Evolutionary conservation across 1,140 invertebrate genomes (phyloP), one percentile per base, ranked within the genome.

Genomic region (Dreissena rostriformis): DNA sequence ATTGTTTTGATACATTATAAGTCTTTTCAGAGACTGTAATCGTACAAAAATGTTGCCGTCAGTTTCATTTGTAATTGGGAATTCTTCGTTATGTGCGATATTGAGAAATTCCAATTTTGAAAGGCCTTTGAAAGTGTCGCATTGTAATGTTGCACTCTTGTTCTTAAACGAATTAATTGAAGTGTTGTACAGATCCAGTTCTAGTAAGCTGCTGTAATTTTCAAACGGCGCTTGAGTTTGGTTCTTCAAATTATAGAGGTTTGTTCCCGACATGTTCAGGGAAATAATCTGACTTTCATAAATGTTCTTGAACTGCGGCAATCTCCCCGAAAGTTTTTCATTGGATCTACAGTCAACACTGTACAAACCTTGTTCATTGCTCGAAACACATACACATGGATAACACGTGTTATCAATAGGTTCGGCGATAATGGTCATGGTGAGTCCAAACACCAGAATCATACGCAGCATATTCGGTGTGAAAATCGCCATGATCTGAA

Each of bases 1-100:
- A 4, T 55, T 74, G 6, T 24, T 82, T 49, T 53, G 68, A 67
- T 74, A 82, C 63, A 82, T 82, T 28, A 22, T 39, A 24, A 82
- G 29, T 17, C 55, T 39, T 26, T 65, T 11, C 15, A 82, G 39
- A 19, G 57, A 74, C 8, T 6, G 7, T 4, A 74, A 26, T 51
- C n/a, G 10, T 15, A 4, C 2, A 55, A 72, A 82, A 15, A 74
- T 11, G 24, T 52, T 19, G 15, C 22, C n/a, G 0, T 22, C 53
- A 10, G 49, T 65, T 19, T 11, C 57, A 24, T 74, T 53, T 4
- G 80, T 82, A 0, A 72, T 49, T 66, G 71, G 71, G 0, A 74
- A 22, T 5, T 66, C 22, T 1, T 53, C 39, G 71, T 82, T 82
- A 0, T n/a, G 5, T 28, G 80, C 73, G n/a, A 82, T 51, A 52